A percentile compares a stretch with the other conserved stretches of the same genome.
Evolutionary conservation across 1,140 invertebrate species (phyloP).

Genomic region (Zaprionus africanus): DNA sequence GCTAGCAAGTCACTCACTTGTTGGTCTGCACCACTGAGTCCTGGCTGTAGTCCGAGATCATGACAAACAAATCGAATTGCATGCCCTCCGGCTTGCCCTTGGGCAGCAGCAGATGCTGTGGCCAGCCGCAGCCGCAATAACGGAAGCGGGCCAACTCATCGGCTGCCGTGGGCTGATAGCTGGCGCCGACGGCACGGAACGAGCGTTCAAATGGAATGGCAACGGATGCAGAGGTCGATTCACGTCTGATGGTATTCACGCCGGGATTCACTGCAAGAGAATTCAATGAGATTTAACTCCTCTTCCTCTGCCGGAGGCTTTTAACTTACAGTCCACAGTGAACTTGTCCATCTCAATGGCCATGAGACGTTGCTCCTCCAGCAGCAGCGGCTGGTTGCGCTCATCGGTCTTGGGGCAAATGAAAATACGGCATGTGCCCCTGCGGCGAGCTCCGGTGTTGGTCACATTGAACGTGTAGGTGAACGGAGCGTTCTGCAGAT

Average conservation of each 20-base stretch:
- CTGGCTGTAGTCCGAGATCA: slow-evolving; percentile 85
- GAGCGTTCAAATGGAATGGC: slow-evolving; percentile 88
- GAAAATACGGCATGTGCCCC: slow-evolving; percentile 87
- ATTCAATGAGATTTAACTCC: background rate
- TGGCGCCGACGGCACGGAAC: slow-evolving; percentile 86
- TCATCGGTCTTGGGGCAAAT: slow-evolving; percentile 87
- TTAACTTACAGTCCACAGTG: slow-evolving; percentile 84
- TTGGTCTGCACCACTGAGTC: slow-evolving; percentile 87
- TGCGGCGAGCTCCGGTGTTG: slow-evolving; percentile 71
- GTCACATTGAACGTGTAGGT: slow-evolving; percentile 85
- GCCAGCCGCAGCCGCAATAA: slow-evolving; percentile 87
- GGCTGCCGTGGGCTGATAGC: slow-evolving; percentile 64
- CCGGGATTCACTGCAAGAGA: slow-evolving; percentile 85
- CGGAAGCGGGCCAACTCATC: slow-evolving; percentile 83
- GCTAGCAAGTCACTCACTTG: slow-evolving; percentile 43
- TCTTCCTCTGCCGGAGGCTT: no score
- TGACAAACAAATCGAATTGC: slow-evolving; percentile 84
- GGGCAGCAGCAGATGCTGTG: slow-evolving; percentile 85
- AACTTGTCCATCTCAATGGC: slow-evolving; percentile 88
- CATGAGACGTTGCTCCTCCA: slow-evolving; percentile 85
- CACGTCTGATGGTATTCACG: slow-evolving; percentile 86
- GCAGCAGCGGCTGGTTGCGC: slow-evolving; percentile 84
- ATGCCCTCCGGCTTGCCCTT: slow-evolving; percentile 84
- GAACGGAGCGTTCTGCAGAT: slow-evolving; percentile 88
- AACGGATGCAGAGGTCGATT: slow-evolving; percentile 87